A percentile compares a stretch with the other conserved stretches of the same genome.
phyloP scores from a whole-genome alignment of 1,140 invertebrate genomes.

The Drosophila repletoides region DNA sequence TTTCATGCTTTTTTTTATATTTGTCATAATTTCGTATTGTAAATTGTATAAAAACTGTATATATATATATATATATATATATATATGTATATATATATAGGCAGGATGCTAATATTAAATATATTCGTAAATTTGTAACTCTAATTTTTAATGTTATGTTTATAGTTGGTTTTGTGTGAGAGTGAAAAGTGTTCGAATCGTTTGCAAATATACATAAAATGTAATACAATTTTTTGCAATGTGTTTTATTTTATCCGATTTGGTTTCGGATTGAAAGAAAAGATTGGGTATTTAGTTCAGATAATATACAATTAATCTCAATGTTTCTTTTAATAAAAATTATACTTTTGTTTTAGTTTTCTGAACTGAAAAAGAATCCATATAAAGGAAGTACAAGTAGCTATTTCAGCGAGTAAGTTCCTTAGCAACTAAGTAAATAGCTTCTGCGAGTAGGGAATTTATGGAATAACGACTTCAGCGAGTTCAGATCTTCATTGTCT shows the following conservation, averaged over 20 bases:
- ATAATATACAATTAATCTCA: no score
- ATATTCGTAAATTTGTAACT: slow-evolving; percentile 9
- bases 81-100: slow-evolving; percentile 17
- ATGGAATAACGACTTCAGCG: not conserved
- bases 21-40: slow-evolving; percentile 23
- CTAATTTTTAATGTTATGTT: slow-evolving; percentile 28
- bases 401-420: not conserved
- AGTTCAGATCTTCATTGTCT: not conserved
- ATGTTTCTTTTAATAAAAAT: no score
- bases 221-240: not conserved
- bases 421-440: not conserved
- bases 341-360: no score
- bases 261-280: no score
- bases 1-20: not conserved
- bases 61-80: slow-evolving; percentile 11
- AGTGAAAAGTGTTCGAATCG: slow-evolving; percentile 19
- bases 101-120: slow-evolving; percentile 14
- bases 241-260: not conserved
- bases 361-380: no score
- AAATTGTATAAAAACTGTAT: slow-evolving; percentile 25
- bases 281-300: no score
- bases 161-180: slow-evolving; percentile 41
- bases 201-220: slow-evolving; percentile 37
- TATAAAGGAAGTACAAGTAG: not conserved
- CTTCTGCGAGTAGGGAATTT: not conserved